Conservation (phyloP, 2,113 vertebrate genomes). For the Mionectes macconnelli region DNA sequence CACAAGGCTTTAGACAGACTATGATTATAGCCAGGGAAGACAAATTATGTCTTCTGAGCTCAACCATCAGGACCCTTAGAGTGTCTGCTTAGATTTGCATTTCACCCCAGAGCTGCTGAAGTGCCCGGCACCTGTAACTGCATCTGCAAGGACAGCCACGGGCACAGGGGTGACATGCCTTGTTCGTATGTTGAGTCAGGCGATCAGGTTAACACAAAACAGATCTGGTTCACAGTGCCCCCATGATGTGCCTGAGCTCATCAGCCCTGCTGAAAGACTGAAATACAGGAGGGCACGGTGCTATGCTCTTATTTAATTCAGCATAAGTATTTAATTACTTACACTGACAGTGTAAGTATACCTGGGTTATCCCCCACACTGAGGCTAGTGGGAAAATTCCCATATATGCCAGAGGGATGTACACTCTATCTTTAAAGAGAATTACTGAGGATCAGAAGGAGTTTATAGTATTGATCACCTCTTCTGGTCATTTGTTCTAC, state of each 20-base stretch:
- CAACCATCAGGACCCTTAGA: neutral
- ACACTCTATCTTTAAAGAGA: neutral
- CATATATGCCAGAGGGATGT: neutral
- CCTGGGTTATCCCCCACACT: neutral
- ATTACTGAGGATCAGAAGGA: neutral
- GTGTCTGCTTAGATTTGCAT: neutral
- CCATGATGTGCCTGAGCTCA: neutral
- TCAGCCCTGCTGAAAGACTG: neutral
- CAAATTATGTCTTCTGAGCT: neutral
- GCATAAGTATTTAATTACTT: neutral
- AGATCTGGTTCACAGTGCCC: neutral
- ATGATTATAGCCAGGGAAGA: neutral
- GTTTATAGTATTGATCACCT: neutral
- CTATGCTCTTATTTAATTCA: neutral
- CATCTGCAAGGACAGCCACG: neutral
- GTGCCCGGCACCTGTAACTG: accelerated
- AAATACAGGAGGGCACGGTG: neutral
- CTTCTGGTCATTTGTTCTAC: neutral
- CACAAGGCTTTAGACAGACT: neutral
- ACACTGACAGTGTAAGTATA: neutral
- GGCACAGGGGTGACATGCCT: neutral
- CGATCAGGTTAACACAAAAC: neutral
- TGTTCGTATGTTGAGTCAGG: neutral
- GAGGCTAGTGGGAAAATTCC: neutral
- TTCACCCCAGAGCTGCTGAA: neutral